Conservation (phyloP, 2,888 invertebrate genomes). For the Cyaniris semiargus region DNA sequence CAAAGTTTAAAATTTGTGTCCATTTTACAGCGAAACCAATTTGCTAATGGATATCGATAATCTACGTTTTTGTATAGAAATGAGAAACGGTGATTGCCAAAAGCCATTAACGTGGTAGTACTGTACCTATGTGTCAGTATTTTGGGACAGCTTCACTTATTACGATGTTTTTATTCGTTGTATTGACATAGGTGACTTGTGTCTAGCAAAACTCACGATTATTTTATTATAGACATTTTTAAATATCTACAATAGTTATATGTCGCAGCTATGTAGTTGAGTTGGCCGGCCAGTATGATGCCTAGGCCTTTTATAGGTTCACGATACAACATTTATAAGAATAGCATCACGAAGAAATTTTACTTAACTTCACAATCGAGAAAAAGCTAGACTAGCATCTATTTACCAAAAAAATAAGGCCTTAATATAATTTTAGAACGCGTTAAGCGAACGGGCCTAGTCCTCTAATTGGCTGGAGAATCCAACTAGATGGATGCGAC, state of each 20-base stretch:
- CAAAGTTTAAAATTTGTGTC: neutral
- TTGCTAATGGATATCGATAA: neutral
- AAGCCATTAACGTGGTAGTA: neutral
- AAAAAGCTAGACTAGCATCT: neutral
- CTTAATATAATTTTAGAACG: too few species aligned
- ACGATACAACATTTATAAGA: too few species aligned
- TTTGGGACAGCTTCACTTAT: neutral
- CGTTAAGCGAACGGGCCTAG: neutral
- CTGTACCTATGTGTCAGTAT: neutral
- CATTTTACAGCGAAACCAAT: neutral
- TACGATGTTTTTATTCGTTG: conserved; percentile 1
- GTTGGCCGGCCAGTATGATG: neutral
- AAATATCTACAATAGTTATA: neutral
- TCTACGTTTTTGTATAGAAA: neutral
- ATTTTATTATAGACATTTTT: neutral
- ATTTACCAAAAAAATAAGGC: neutral
- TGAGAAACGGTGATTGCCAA: neutral
- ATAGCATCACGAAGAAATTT: neutral
- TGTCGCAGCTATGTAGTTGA: neutral
- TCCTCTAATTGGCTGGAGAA: neutral
- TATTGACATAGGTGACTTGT: conserved; percentile 4
- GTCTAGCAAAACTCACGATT: conserved; percentile 9
- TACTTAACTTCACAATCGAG: neutral
- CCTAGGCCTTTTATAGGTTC: too few species aligned
- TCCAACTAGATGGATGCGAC: neutral